Conservation (phyloP, 2,797 vertebrate genomes). For the Rhabdomys pumilio region DNA sequence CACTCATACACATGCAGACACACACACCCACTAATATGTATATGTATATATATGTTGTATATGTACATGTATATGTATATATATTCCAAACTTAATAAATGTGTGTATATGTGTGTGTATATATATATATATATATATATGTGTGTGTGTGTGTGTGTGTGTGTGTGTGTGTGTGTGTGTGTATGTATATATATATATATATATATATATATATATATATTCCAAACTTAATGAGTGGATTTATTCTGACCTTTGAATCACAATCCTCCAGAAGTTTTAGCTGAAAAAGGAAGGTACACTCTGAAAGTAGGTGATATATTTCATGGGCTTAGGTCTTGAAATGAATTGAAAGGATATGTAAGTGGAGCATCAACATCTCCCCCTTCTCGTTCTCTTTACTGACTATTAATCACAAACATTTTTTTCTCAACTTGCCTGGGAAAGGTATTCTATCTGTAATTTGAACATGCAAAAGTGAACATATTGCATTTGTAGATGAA, state of each 20-base stretch:
- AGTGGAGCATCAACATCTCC: neutral
- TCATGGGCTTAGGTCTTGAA: neutral
- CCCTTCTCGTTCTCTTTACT: too few relatives aligned
- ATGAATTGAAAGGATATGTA: neutral
- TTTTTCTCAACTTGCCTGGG: neutral
- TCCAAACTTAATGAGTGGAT: neutral
- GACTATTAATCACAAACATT: neutral
- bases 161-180: too few relatives aligned
- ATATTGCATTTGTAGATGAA: neutral
- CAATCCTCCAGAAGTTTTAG: neutral
- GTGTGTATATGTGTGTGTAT: too few relatives aligned
- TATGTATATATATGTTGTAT: too few relatives aligned
- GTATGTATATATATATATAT: too few relatives aligned
- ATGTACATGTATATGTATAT: too few relatives aligned
- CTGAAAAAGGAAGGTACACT: neutral
- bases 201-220: neutral
- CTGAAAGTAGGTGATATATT: neutral
- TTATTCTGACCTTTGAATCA: neutral
- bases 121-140: too few relatives aligned
- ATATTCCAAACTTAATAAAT: too few relatives aligned
- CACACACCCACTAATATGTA: neutral
- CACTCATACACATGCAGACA: neutral
- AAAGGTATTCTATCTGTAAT: neutral
- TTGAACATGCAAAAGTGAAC: neutral
- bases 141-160: too few relatives aligned